phyloP scores from a whole-genome alignment of 2,797 vertebrate species.

The Orestias chungarensis region DNA sequence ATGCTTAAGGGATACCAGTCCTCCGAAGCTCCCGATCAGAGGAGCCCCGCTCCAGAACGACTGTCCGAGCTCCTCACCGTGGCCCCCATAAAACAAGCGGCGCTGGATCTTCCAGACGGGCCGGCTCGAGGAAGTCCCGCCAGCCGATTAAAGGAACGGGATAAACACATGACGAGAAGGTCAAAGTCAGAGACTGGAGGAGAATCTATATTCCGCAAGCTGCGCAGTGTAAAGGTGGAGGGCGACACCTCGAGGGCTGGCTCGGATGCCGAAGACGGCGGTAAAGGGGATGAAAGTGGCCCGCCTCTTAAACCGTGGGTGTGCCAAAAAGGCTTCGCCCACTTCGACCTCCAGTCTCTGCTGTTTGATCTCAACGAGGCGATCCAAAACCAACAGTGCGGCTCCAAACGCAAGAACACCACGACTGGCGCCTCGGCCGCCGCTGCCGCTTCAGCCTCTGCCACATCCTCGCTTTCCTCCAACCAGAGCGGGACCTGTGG shows the following conservation, averaged over 20 bases:
- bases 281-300: slow-evolving; percentile 86
- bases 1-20: slow-evolving; percentile 95
- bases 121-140: slow-evolving; percentile 88
- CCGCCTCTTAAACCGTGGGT: slow-evolving; percentile 88
- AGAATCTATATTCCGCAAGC: slow-evolving; percentile 97
- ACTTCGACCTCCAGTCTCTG: slow-evolving; percentile 95
- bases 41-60: slow-evolving; percentile 87
- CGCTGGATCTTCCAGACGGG: slow-evolving; percentile 92
- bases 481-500: slow-evolving; percentile 85
- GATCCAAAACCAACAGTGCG: slow-evolving; percentile 88
- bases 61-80: slow-evolving; percentile 90
- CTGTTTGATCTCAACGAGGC: slow-evolving; percentile 97
- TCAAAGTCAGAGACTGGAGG: slow-evolving; percentile 98
- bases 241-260: slow-evolving; percentile 87
- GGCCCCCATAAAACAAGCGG: slow-evolving; percentile 88
- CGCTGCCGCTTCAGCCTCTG: slow-evolving; percentile 89
- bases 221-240: slow-evolving; percentile 93
- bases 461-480: slow-evolving; percentile 90
- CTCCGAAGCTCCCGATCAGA: slow-evolving; percentile 86
- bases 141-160: slow-evolving; percentile 93
- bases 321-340: slow-evolving; percentile 95
- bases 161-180: slow-evolving; percentile 96
- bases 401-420: slow-evolving; percentile 96
- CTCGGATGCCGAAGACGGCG: slow-evolving; percentile 92
- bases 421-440: slow-evolving; percentile 97